A percentile compares a stretch with the other conserved stretches of the same genome.
Evolutionary conservation across 2,113 vertebrate genomes (phyloP).

Genomic region (Misgurnus mizolepis): DNA sequence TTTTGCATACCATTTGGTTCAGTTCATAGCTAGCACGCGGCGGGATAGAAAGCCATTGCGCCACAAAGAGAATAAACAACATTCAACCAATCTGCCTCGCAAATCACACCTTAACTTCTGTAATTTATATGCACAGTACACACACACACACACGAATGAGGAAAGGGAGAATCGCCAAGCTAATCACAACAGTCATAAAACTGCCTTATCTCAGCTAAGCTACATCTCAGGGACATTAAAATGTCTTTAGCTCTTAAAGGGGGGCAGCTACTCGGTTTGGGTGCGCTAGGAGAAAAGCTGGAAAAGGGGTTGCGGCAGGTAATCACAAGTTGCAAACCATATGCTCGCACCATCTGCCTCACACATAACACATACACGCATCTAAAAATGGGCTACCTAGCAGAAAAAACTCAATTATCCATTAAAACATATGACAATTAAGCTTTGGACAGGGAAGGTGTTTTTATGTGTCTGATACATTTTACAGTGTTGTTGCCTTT

Average conservation of each 20-base stretch:
- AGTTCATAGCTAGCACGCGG: slow-evolving; percentile 3
- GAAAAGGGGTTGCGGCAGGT: slow-evolving; percentile 61
- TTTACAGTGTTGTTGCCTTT: neutral
- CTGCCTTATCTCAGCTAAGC: slow-evolving; percentile 47
- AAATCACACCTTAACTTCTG: slow-evolving; percentile 40
- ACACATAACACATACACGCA: slow-evolving; percentile 41
- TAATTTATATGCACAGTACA: slow-evolving; percentile 40
- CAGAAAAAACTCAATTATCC: slow-evolving; percentile 53
- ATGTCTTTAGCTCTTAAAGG: slow-evolving; percentile 60
- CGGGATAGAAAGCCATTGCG: slow-evolving; percentile 6
- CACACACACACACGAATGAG: neutral
- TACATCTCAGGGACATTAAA: slow-evolving; percentile 54
- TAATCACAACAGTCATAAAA: slow-evolving; percentile 51
- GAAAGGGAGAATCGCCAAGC: slow-evolving; percentile 15
- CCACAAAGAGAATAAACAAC: slow-evolving; percentile 39
- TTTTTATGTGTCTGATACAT: neutral
- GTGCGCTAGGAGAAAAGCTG: slow-evolving; percentile 56
- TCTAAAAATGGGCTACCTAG: slow-evolving; percentile 48
- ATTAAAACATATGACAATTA: slow-evolving; percentile 57
- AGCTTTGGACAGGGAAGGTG: slow-evolving; percentile 37
- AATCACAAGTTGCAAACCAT: slow-evolving; percentile 70
- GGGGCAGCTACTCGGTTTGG: slow-evolving; percentile 49
- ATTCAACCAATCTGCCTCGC: slow-evolving; percentile 31
- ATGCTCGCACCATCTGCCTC: slow-evolving; percentile 75
- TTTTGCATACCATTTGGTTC: slow-evolving; percentile 29